These are phyloP conservation scores for Temnothorax nylanderi DNA, from an alignment of 1,140 invertebrate species.

Conservation along the genomic window DNA sequence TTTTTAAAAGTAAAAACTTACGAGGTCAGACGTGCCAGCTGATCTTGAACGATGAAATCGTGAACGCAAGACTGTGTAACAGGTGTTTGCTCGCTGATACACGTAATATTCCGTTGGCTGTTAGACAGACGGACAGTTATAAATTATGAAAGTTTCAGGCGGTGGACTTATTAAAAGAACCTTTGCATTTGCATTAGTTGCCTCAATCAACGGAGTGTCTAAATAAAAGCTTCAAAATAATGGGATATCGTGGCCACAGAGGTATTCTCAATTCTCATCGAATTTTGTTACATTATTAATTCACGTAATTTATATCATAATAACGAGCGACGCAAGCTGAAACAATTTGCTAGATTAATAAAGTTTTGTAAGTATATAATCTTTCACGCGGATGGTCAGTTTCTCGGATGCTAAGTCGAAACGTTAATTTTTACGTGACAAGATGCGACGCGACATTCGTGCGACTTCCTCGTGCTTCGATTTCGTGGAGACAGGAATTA, in stretches of 20 bases:
- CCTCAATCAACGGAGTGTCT: neutral
- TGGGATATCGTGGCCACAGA: neutral
- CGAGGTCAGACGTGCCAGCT: slow-evolving; percentile 27
- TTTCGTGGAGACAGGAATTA: neutral
- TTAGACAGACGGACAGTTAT: slow-evolving; percentile 26
- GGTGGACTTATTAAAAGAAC: slow-evolving; percentile 6
- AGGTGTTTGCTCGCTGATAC: slow-evolving; percentile 26
- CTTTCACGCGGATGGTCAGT: neutral
- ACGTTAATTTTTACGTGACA: neutral
- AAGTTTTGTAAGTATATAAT: too few relatives aligned
- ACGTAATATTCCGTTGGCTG: slow-evolving; percentile 30
- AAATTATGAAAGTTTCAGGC: slow-evolving; percentile 7
- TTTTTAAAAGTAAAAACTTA: slow-evolving; percentile 11
- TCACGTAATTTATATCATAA: neutral
- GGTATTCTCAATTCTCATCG: neutral
- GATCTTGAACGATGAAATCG: slow-evolving; percentile 14
- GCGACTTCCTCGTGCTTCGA: neutral
- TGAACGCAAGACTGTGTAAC: slow-evolving; percentile 19
- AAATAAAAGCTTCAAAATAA: slow-evolving; percentile 1
- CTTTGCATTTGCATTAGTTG: slow-evolving; percentile 21
- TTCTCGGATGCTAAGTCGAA: neutral
- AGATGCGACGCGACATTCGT: neutral
- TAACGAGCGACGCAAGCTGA: neutral
- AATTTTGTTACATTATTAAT: neutral
- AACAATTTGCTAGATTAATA: too few relatives aligned